Percentiles rank a stretch among this genome's conserved stretches.
Evolutionary conservation across 2,113 vertebrate species (phyloP).

Genomic region (Lichenostomus cassidix): DNA sequence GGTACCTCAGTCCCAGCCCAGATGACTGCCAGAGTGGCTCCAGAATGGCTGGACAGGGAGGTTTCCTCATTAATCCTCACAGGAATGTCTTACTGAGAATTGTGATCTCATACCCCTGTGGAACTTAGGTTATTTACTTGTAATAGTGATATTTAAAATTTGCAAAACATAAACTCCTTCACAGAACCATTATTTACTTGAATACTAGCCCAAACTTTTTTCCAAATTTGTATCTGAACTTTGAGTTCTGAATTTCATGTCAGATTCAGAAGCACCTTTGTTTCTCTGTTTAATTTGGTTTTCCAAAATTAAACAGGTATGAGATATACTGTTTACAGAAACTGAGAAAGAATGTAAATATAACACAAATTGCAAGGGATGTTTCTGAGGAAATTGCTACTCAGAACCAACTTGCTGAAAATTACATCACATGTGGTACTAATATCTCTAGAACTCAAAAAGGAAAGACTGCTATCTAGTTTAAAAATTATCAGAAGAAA

Average conservation of each 20-base stretch:
- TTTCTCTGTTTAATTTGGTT: not conserved
- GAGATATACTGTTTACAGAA: constrained; percentile 1
- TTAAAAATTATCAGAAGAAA: not conserved
- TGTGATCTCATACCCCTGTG: not conserved
- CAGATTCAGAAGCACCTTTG: not conserved
- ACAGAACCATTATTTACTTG: not conserved
- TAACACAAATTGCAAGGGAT: not conserved
- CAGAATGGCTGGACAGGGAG: not conserved
- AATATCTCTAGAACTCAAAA: not conserved
- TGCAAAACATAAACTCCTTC: not conserved
- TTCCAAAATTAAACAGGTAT: not conserved
- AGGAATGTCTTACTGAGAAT: not conserved
- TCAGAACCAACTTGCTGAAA: not conserved
- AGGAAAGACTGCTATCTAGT: not conserved
- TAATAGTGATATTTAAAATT: not conserved
- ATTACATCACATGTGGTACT: not conserved
- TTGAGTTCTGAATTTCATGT: not conserved
- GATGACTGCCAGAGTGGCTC: not conserved
- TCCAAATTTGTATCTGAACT: not conserved
- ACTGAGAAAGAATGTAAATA: not conserved
- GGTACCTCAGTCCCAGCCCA: not conserved
- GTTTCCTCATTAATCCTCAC: not conserved
- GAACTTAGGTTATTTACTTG: not conserved
- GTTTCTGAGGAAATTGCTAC: not conserved
- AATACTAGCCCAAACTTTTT: not conserved